Conservation (phyloP, 2,113 vertebrate species). For the Chionomys nivalis region DNA sequence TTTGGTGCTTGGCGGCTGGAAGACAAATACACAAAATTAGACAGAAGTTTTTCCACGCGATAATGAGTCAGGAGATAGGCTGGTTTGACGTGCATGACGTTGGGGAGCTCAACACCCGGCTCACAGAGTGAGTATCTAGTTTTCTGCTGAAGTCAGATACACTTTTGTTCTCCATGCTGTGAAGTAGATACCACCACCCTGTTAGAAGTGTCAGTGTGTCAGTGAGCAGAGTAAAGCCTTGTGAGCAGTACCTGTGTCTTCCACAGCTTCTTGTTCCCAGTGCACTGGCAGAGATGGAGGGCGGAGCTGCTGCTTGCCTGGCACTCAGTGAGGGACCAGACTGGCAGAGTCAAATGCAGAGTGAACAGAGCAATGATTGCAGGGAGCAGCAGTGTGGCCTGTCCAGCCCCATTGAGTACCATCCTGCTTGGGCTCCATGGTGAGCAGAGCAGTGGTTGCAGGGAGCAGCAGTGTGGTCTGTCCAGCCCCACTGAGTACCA, state of each 20-base stretch:
- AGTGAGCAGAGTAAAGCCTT: not conserved
- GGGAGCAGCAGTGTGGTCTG: not conserved
- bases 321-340: not conserved
- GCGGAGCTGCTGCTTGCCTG: not conserved
- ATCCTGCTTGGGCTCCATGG: no score
- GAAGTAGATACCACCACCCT: not conserved
- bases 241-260: not conserved
- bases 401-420: not conserved
- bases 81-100: conserved; percentile 97
- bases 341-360: not conserved
- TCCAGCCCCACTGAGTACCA: not conserved
- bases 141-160: not conserved
- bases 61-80: conserved; percentile 95
- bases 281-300: not conserved
- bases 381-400: not conserved
- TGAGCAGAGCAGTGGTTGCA: not conserved
- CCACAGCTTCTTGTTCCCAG: not conserved
- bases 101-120: conserved; percentile 95
- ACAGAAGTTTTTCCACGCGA: conserved; percentile 93
- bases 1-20: conserved; percentile 94
- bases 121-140: conserved; percentile 91
- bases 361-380: not conserved
- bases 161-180: not conserved
- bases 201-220: not conserved
- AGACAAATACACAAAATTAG: conserved; percentile 93